Base-by-base conservation (phyloP, 1,140 invertebrate species). In the Cecropterus lyciades region DNA sequence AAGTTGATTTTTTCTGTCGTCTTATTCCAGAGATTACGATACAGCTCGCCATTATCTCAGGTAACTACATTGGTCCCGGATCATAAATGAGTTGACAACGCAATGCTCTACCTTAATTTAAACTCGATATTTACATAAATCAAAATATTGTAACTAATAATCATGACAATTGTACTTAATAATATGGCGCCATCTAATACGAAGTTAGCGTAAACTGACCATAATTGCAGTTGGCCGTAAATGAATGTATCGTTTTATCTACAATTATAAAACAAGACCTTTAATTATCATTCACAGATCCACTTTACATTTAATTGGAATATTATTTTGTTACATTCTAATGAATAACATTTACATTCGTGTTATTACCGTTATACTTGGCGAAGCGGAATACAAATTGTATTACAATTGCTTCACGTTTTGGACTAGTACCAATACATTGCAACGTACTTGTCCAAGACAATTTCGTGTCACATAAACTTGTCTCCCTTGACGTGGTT, bases 401-500 rank as follows among this genome's bases (percentile, higher is more conserved):
- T 20, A 17, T 17, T 20, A 20, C 15, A 48, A 48, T 48, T 48
- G 45, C 45, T 11, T 48, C 45, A 48, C 15, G 16, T 48, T 48
- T 48, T 48, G 45, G 16, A 48, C 15, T 48, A 48, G 17, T 48
- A 48, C 45, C 45, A 48, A 48, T 20, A 11, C 7, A 5, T 40
- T 40, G 1, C 15, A 20, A 48, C 11, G 16, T 17, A 17, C 3
- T 48, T 48, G 45, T 48, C 16, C 45, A 20, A 20, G 15, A n/a
- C 11, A 52, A 20, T 42, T 20, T 37, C 15, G 16, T 17, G 60
- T 49, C 48, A 63, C 60, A 64, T 64, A 64, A 52, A 64, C 48
- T 52, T 49, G 60, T 64, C 60, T 52, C 60, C 60, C 37, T 64
- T 52, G n/a, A 49, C 17, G 15, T 24, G 5, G 33, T 64, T 27